Evolutionary conservation across 2,113 vertebrate genomes (phyloP).

Genomic region (Peromyscus californicus): DNA sequence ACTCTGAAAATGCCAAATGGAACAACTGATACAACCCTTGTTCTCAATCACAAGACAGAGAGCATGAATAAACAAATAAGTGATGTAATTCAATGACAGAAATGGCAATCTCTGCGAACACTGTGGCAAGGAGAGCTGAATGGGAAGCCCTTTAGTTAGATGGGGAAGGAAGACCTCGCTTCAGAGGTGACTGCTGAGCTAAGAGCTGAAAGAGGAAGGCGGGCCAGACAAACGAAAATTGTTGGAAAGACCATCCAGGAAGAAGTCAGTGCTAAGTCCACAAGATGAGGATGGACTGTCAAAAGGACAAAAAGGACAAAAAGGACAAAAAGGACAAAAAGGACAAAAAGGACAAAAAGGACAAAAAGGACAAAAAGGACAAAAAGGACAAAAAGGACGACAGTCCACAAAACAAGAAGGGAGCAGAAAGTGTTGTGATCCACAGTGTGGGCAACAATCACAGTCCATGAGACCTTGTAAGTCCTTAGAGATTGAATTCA

Average conservation of each 20-base stretch:
- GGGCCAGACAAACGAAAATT: neutral
- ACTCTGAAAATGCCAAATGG: neutral
- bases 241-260: neutral
- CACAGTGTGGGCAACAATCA: neutral
- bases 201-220: neutral
- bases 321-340: no score
- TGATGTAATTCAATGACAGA: neutral
- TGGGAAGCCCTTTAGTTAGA: neutral
- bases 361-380: no score
- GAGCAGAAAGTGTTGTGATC: neutral
- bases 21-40: neutral
- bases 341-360: no score
- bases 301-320: neutral
- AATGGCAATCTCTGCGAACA: neutral
- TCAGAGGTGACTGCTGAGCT: neutral
- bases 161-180: neutral
- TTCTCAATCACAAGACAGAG: neutral
- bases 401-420: neutral
- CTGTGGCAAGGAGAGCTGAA: neutral
- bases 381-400: no score
- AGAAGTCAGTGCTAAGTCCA: neutral
- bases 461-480: accelerated
- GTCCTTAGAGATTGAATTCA: neutral
- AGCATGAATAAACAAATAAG: neutral
- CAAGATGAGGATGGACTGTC: neutral